Conservation (phyloP, 2,888 invertebrate species). For the Iphiclides podalirius region DNA sequence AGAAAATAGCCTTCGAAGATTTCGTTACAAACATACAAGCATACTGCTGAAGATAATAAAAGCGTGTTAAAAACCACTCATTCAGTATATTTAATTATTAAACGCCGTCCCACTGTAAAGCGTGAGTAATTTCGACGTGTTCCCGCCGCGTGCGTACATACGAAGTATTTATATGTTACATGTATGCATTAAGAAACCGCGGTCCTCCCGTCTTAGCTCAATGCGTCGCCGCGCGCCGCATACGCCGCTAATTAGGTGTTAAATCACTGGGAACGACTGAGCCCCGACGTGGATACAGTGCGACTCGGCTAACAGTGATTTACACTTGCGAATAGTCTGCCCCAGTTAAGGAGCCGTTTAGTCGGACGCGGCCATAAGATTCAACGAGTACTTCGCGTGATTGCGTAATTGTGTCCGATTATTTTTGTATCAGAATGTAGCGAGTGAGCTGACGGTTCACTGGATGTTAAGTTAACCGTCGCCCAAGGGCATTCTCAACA, state of each 20-base stretch:
- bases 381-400: too few relatives aligned
- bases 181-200: slow-evolving; percentile 19
- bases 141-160: not conserved
- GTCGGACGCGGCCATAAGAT: slow-evolving; percentile 17
- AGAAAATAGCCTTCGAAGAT: too few relatives aligned
- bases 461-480: too few relatives aligned
- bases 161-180: not conserved
- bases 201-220: slow-evolving; percentile 33
- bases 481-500: too few relatives aligned
- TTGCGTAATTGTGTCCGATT: too few relatives aligned
- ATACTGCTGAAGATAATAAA: too few relatives aligned
- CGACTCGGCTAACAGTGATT: slow-evolving; percentile 63
- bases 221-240: slow-evolving; percentile 35
- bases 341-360: slow-evolving; percentile 31
- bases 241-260: slow-evolving; percentile 72
- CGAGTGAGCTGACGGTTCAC: too few relatives aligned
- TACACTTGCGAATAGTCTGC: slow-evolving; percentile 57
- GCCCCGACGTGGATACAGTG: slow-evolving; percentile 42
- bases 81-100: too few relatives aligned
- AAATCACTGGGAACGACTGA: slow-evolving; percentile 69
- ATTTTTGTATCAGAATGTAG: too few relatives aligned
- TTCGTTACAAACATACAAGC: too few relatives aligned
- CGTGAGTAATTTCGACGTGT: not conserved
- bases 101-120: not conserved
- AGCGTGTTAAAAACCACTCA: too few relatives aligned